Evolutionary conservation across 2,113 vertebrate species (phyloP).

Genomic region (Protomyctophum bolini): DNA sequence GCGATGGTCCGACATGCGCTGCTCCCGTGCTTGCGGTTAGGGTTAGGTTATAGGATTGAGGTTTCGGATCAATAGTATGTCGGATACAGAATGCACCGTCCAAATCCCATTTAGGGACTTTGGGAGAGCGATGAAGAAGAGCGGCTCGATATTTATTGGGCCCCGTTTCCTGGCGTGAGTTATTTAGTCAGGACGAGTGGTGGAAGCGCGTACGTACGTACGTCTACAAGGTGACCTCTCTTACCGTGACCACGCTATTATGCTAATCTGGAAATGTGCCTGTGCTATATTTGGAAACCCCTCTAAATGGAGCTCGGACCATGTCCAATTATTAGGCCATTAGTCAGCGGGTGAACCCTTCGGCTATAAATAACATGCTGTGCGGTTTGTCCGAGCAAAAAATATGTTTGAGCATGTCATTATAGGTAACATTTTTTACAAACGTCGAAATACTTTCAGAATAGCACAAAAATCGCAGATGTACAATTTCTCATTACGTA

Average conservation of each 20-base stretch:
- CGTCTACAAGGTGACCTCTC: slow-evolving; percentile 66
- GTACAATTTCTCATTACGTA: too few species aligned
- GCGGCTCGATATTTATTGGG: slow-evolving; percentile 39
- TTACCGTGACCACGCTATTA: slow-evolving; percentile 52
- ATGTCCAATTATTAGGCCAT: slow-evolving; percentile 25
- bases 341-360: too few species aligned
- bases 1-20: too few species aligned
- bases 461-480: too few species aligned
- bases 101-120: slow-evolving; percentile 67
- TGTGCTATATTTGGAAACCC: slow-evolving; percentile 46
- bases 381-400: too few species aligned
- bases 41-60: too few species aligned
- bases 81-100: slow-evolving; percentile 42
- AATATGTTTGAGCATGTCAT: too few species aligned
- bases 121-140: slow-evolving; percentile 56
- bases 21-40: too few species aligned
- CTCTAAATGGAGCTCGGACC: not conserved
- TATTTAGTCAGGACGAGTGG: slow-evolving; percentile 40
- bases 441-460: too few species aligned
- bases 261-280: slow-evolving; percentile 65
- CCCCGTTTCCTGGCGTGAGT: slow-evolving; percentile 54
- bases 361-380: too few species aligned
- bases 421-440: too few species aligned
- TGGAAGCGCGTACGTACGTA: slow-evolving; percentile 6
- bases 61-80: too few species aligned